Conservation (phyloP, 2,888 invertebrate genomes). For the Mycalesis mineus region DNA sequence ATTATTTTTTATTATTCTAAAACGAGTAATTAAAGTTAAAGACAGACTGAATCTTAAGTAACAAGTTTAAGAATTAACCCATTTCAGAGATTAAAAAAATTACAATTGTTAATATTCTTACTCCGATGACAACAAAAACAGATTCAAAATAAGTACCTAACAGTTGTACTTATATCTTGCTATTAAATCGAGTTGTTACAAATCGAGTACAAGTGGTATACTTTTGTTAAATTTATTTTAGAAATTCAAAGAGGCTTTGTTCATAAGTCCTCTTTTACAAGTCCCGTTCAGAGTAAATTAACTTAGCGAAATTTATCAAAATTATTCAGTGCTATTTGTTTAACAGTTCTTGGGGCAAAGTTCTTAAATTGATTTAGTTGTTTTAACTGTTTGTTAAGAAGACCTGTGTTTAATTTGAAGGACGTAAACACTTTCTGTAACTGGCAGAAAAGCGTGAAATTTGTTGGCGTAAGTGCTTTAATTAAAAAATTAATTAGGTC, state of each 20-base stretch:
- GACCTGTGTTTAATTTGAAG: constrained; percentile 6
- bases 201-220: constrained; percentile 3
- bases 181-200: neutral
- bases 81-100: too few species aligned
- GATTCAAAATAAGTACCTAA: too few species aligned
- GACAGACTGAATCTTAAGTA: too few species aligned
- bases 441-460: neutral
- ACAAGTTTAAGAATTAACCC: too few species aligned
- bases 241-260: constrained; percentile 22
- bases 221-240: constrained; percentile 13
- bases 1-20: too few species aligned
- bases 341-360: constrained; percentile 20
- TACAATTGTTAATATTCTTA: too few species aligned
- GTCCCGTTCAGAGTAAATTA: constrained; percentile 23
- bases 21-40: too few species aligned
- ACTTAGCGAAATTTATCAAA: constrained; percentile 27
- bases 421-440: neutral
- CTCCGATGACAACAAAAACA: too few species aligned
- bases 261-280: constrained; percentile 22
- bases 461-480: neutral
- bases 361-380: constrained; percentile 25
- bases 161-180: too few species aligned
- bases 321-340: constrained; percentile 27
- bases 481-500: neutral
- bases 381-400: constrained; percentile 14